Evolutionary conservation across 37 sponge, comb jelly and placozoan species (phyloP).

Genomic region (Halichondria panicea): DNA sequence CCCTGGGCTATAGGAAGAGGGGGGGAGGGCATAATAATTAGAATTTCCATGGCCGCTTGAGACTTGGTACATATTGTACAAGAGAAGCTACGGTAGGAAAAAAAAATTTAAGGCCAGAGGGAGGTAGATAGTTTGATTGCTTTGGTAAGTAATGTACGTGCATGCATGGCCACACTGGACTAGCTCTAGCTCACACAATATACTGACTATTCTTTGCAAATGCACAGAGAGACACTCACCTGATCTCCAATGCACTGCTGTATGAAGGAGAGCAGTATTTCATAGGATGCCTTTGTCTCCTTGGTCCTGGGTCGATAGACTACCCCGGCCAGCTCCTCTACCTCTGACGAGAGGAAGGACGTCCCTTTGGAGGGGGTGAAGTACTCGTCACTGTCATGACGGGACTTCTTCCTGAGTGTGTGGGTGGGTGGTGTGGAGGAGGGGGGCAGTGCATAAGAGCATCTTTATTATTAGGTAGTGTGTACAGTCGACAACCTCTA

Average conservation of each 20-base stretch:
- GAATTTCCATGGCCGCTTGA: too few relatives aligned
- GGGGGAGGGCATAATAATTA: too few relatives aligned
- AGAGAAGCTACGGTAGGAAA: too few relatives aligned
- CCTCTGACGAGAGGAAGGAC: constrained; percentile 51
- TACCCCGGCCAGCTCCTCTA: constrained; percentile 68
- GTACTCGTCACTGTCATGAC: constrained; percentile 44
- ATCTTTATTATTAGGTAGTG: too few relatives aligned
- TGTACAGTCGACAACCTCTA: too few relatives aligned
- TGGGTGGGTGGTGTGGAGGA: too few relatives aligned
- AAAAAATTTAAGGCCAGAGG: too few relatives aligned
- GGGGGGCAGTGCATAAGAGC: too few relatives aligned
- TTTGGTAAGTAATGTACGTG: not conserved
- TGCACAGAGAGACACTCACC: constrained; percentile 10
- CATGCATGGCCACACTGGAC: not conserved
- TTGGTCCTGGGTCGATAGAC: constrained; percentile 78
- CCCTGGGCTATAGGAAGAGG: constrained; percentile 72
- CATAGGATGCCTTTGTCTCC: constrained; percentile 76
- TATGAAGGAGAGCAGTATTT: constrained; percentile 91
- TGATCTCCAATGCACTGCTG: constrained; percentile 88
- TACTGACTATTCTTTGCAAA: not conserved
- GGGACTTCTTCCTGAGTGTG: constrained; percentile 13
- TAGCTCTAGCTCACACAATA: too few relatives aligned
- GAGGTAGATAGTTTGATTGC: too few relatives aligned
- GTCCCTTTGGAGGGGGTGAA: constrained; percentile 24
- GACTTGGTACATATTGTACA: too few relatives aligned